These are phyloP conservation scores for Microplitis demolitor DNA, from an alignment of 1,140 invertebrate species.

Conservation along the genomic window DNA sequence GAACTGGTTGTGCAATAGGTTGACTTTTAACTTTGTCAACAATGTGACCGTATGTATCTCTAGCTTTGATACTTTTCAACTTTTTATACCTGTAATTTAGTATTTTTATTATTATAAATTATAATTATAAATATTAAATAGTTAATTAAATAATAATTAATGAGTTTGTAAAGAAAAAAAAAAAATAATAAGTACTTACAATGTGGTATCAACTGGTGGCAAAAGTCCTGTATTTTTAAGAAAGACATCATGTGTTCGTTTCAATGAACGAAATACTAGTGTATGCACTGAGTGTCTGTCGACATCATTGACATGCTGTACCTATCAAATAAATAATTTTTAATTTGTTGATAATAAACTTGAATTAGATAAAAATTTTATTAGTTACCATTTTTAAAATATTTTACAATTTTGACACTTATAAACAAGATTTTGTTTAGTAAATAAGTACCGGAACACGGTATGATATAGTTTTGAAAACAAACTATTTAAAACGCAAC, in stretches of 20 bases:
- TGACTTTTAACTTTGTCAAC: conserved; percentile 76
- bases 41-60: conserved; percentile 86
- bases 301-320: conserved; percentile 66
- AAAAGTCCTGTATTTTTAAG: conserved; percentile 85
- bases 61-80: conserved; percentile 77
- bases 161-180: neutral
- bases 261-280: conserved; percentile 94
- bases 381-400: too few species aligned
- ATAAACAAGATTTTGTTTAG: too few species aligned
- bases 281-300: conserved; percentile 97
- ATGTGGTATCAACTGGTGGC: conserved; percentile 80
- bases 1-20: conserved; percentile 60
- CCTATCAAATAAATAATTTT: too few species aligned
- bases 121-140: neutral
- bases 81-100: conserved; percentile 72
- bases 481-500: too few species aligned
- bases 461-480: too few species aligned
- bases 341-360: too few species aligned
- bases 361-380: too few species aligned
- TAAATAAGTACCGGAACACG: too few species aligned
- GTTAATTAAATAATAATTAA: too few species aligned
- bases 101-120: neutral
- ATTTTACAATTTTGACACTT: too few species aligned
- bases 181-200: conserved; percentile 67
- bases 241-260: conserved; percentile 98